Evolutionary conservation across 2,797 vertebrate genomes (phyloP), one percentile per base, ranked within the genome.

Genomic region (Anguilla megastoma): DNA sequence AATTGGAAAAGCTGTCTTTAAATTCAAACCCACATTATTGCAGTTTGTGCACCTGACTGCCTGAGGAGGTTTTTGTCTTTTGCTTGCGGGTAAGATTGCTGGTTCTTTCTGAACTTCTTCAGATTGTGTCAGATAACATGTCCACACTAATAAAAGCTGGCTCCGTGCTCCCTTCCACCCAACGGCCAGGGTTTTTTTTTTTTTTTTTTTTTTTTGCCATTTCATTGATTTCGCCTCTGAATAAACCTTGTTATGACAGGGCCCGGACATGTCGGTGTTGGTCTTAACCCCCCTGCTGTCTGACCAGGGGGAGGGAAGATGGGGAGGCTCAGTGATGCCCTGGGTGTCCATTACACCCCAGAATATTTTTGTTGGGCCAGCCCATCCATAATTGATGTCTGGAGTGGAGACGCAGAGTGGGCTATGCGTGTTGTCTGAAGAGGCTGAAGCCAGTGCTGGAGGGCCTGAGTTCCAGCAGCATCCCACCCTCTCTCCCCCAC

Each of bases 351-450:
- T 76, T 88, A 85, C 85, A 66, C 74, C 76, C 69, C 84, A 88
- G 89, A 66, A 86, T 84, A 87, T 88, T 88, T 88, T 90, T 88
- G 85, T 56, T 86, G 85, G 79, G 60, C 5, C 56, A 54, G 82
- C 21, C 74, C 88, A 91, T 90, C 86, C 45, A 90, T 90, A 87
- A 90, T 88, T 88, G 86, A 88, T 89, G 60, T 21, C 33, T 74
- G 30, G 33, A 36, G 12, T 3, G 0, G 33, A 76, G 71, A 41
- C 12, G 16, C 71, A 24, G 30, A 12, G 30, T 2, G n/a, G 71
- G 33, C 10, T 12, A 10, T 12, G 30, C 21, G 66, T 12, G 33
- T 36, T 74, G 69, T 74, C 30, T 76, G 71, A 16, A 7, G 30
- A 30, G 6, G 69, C 9, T 33, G 9, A 7, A 14, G 33, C 71